A percentile compares a stretch with the other conserved stretches of the same genome.
Evolutionary conservation across 2,113 vertebrate species (phyloP).

Genomic region (Bambusicola thoracicus): DNA sequence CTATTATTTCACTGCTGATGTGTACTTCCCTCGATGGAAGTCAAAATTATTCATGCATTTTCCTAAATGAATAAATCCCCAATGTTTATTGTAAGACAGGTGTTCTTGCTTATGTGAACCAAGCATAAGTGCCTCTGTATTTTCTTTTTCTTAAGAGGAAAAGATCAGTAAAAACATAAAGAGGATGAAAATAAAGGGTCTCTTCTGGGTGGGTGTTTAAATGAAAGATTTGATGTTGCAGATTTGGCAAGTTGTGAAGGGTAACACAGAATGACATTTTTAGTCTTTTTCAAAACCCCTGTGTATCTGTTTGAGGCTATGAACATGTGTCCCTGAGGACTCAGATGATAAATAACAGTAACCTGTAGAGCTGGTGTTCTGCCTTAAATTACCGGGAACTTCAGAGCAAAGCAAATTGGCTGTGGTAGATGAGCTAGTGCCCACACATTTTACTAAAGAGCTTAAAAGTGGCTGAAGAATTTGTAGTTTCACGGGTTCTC

Average conservation of each 20-base stretch:
- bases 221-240: accelerated
- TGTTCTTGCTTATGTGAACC: neutral
- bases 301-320: neutral
- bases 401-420: neutral
- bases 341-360: neutral
- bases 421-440: neutral
- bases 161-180: neutral
- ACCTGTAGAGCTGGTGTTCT: neutral
- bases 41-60: neutral
- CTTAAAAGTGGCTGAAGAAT: neutral
- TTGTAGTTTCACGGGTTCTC: neutral
- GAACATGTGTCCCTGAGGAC: neutral
- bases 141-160: neutral
- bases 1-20: neutral
- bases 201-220: neutral
- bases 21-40: neutral
- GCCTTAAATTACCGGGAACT: neutral
- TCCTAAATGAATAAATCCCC: neutral
- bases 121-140: neutral
- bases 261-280: neutral
- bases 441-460: neutral
- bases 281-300: neutral
- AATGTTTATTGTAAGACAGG: neutral
- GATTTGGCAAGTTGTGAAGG: neutral
- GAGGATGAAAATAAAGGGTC: neutral